A percentile compares a stretch with the other conserved stretches of the same genome.
Conservation (phyloP, 2,888 invertebrate genomes). For the Ornithoptera alexandrae region DNA sequence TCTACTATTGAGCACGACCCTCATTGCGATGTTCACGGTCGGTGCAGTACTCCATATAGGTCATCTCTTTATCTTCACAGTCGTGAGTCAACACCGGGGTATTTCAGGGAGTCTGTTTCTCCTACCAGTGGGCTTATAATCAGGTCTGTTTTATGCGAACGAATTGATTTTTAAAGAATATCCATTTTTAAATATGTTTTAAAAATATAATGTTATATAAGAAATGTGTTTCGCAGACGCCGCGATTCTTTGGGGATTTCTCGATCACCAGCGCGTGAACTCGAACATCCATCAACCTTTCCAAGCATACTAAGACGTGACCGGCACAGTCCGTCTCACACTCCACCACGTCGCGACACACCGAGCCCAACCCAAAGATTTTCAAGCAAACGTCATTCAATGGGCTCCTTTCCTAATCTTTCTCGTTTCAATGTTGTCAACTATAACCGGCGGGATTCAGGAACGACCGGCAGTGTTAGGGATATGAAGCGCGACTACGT, state of each 20-base stretch:
- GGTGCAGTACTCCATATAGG: slow-evolving; percentile 67
- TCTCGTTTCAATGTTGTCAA: slow-evolving; percentile 64
- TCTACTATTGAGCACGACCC: slow-evolving; percentile 80
- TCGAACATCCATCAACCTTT: slow-evolving; percentile 86
- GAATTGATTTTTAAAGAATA: no score
- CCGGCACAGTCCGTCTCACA: slow-evolving; percentile 71
- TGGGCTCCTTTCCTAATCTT: slow-evolving; percentile 71
- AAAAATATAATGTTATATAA: no score
- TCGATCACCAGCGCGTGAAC: slow-evolving; percentile 78
- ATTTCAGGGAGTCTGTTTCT: slow-evolving; percentile 77
- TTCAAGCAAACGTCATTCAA: slow-evolving; percentile 64
- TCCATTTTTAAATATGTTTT: no score
- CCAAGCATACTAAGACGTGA: slow-evolving; percentile 84
- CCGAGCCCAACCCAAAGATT: slow-evolving; percentile 68
- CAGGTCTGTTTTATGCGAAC: slow-evolving; percentile 53
- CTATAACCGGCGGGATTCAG: slow-evolving; percentile 69
- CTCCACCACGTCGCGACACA: slow-evolving; percentile 74
- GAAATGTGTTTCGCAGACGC: slow-evolving; percentile 63
- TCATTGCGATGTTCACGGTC: slow-evolving; percentile 87
- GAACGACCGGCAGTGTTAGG: slow-evolving; percentile 60
- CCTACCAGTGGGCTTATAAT: slow-evolving; percentile 72
- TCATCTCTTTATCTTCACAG: slow-evolving; percentile 72
- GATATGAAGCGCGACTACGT: slow-evolving; percentile 79
- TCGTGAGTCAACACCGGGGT: slow-evolving; percentile 78
- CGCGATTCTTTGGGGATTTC: slow-evolving; percentile 81